Evolutionary conservation across 1,140 invertebrate genomes (phyloP).

Genomic region (Bombus vancouverensis): DNA sequence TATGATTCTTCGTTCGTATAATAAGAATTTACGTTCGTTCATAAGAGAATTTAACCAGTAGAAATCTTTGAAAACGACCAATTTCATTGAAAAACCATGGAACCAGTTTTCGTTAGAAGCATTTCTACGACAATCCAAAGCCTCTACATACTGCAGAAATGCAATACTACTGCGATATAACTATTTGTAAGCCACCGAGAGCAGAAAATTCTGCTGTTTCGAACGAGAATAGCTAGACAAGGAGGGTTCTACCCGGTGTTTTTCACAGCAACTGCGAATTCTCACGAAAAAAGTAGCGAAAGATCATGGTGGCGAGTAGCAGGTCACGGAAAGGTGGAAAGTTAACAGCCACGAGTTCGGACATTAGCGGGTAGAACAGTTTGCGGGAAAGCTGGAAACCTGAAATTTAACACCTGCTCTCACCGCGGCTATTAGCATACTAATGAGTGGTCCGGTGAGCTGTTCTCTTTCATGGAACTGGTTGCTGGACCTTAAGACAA

Average conservation of each 20-base stretch:
- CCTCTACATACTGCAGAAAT: no score
- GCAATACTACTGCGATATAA: no score
- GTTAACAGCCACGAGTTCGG: conserved; percentile 24
- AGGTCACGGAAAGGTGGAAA: background rate
- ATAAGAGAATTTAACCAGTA: no score
- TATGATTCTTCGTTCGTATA: no score
- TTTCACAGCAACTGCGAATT: background rate
- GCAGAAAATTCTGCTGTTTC: background rate
- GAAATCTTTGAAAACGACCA: no score
- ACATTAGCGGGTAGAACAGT: conserved; percentile 26
- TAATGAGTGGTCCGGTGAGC: conserved; percentile 35
- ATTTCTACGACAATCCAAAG: background rate
- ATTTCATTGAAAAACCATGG: no score
- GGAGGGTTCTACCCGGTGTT: background rate
- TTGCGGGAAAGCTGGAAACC: conserved; percentile 20
- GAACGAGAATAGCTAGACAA: background rate
- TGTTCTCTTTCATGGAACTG: background rate
- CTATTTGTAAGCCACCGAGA: background rate
- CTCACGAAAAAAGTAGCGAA: background rate
- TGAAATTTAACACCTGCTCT: conserved; percentile 39
- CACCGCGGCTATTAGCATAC: conserved; percentile 42
- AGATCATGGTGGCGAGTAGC: background rate
- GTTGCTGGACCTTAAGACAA: conserved; percentile 21
- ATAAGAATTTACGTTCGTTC: no score
- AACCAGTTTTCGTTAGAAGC: no score